A percentile compares a stretch with the other conserved stretches of the same genome.
phyloP scores from a whole-genome alignment of 2,797 vertebrate genomes.

The Epinephelus coioides region DNA sequence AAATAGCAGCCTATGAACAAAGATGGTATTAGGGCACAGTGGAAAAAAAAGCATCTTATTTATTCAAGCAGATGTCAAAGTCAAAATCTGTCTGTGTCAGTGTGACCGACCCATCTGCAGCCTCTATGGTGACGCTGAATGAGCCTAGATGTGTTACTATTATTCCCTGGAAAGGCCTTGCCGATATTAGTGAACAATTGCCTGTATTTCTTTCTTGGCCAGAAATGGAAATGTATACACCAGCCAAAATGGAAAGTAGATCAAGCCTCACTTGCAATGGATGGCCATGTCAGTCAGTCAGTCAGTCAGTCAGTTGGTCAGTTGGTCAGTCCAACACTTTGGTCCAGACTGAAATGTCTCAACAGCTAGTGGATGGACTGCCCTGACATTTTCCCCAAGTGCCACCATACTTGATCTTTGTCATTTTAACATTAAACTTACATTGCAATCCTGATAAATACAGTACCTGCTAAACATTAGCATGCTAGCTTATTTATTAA shows the following conservation, averaged over 20 bases:
- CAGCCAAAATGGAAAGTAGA: too few relatives aligned
- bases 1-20: slow-evolving; percentile 46
- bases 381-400: not conserved
- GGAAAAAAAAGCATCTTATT: slow-evolving; percentile 18
- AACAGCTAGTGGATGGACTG: not conserved
- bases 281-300: not conserved
- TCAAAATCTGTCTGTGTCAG: slow-evolving; percentile 58
- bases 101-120: slow-evolving; percentile 39
- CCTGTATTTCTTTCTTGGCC: not conserved
- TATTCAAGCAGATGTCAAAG: slow-evolving; percentile 36
- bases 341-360: not conserved
- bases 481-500: not conserved
- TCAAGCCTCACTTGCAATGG: too few relatives aligned
- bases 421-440: not conserved
- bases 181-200: slow-evolving; percentile 1
- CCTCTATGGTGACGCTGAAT: slow-evolving; percentile 9
- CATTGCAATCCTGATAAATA: not conserved
- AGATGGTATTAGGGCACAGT: slow-evolving; percentile 14
- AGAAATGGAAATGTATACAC: not conserved
- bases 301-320: not conserved
- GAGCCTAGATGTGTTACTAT: slow-evolving; percentile 1
- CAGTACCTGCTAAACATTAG: not conserved
- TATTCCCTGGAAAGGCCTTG: not conserved
- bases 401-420: not conserved
- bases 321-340: not conserved